Percentiles rank a stretch among this genome's conserved stretches.
phyloP scores from a whole-genome alignment of 2,888 invertebrate species.

The Ceratothoa steindachneri region DNA sequence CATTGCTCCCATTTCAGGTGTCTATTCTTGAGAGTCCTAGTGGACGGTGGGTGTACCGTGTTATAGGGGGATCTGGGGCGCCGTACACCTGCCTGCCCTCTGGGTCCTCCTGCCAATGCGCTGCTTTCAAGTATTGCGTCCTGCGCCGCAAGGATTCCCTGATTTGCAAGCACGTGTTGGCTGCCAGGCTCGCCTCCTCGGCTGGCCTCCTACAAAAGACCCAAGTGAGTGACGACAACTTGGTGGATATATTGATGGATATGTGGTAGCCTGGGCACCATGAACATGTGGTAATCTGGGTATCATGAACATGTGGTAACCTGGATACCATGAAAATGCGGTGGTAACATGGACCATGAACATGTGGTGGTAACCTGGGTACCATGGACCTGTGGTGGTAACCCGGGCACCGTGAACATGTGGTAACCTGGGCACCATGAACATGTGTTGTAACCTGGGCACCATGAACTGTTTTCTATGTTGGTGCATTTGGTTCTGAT shows the following conservation, averaged over 20 bases:
- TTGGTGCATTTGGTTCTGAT: too few relatives aligned
- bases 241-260: conserved; percentile 1
- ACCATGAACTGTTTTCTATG: too few relatives aligned
- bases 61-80: conserved; percentile 21
- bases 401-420: too few relatives aligned
- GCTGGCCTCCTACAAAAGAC: not conserved
- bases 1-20: conserved; percentile 20
- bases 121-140: conserved; percentile 17
- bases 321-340: too few relatives aligned
- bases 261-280: too few relatives aligned
- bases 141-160: conserved; percentile 16
- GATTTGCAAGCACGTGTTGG: conserved; percentile 22
- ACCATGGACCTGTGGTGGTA: too few relatives aligned
- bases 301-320: too few relatives aligned
- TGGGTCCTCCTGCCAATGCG: conserved; percentile 17
- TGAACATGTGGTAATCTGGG: too few relatives aligned
- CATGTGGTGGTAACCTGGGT: too few relatives aligned
- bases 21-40: conserved; percentile 9
- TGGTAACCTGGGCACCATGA: too few relatives aligned
- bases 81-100: conserved; percentile 16
- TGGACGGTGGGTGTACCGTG: conserved; percentile 18
- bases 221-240: not conserved
- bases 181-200: conserved; percentile 9
- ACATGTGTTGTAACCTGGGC: too few relatives aligned
- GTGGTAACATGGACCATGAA: too few relatives aligned